A percentile compares a stretch with the other conserved stretches of the same genome.
phyloP scores from a whole-genome alignment of 2,888 invertebrate genomes.

The Zhuqinia jingwanae region DNA sequence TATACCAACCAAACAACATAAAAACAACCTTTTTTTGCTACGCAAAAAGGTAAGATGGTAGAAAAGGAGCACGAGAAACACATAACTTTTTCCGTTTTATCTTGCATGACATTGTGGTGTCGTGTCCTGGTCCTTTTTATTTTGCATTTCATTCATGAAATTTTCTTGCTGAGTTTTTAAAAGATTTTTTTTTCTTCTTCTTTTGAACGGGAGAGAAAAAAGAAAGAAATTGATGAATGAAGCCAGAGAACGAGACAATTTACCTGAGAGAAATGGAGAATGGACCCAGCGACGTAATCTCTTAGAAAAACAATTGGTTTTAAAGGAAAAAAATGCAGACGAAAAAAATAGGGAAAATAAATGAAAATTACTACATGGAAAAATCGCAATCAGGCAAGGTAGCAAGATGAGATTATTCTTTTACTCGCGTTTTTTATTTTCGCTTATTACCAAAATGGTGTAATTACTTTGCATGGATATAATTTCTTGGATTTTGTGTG shows the following conservation, averaged over 20 bases:
- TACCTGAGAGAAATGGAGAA: not conserved
- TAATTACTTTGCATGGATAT: no score
- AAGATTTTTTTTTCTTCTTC: no score
- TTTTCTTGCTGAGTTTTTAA: no score
- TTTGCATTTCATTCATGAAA: not conserved
- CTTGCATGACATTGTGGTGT: not conserved
- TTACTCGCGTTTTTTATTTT: no score
- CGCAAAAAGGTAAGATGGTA: not conserved
- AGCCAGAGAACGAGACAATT: not conserved
- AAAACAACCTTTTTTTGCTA: not conserved
- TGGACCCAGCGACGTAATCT: no score
- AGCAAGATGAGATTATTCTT: no score
- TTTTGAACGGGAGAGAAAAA: no score
- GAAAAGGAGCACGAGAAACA: not conserved
- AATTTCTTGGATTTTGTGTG: no score
- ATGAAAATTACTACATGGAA: not conserved
- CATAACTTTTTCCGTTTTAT: not conserved
- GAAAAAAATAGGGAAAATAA: not conserved
- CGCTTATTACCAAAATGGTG: no score
- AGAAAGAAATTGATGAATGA: not conserved
- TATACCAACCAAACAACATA: not conserved
- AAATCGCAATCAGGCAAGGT: not conserved
- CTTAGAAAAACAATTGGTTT: constrained; percentile 4
- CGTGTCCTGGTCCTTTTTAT: not conserved
- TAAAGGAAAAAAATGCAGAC: not conserved